phyloP scores from a whole-genome alignment of 1,140 invertebrate genomes.

The Drosophila neocordata region DNA sequence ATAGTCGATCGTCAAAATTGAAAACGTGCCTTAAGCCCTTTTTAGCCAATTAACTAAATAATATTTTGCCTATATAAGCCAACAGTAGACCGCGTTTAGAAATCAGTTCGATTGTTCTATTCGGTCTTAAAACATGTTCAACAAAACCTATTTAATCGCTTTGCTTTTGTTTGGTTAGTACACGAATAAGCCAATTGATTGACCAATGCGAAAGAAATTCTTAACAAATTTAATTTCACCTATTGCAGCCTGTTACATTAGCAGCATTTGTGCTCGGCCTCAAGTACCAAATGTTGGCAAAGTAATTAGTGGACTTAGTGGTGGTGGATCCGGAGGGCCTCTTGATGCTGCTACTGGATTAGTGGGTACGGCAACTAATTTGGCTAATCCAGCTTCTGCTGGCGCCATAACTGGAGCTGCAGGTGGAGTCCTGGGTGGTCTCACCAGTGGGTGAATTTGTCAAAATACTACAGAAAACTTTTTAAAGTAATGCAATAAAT shows the following conservation, averaged over 20 bases:
- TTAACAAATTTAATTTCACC: too few species aligned
- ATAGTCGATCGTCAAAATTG: conserved; percentile 7
- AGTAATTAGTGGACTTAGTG: neutral
- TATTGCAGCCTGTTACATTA: conserved; percentile 36
- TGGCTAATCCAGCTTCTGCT: too few species aligned
- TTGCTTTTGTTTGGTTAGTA: conserved; percentile 59
- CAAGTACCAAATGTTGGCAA: neutral
- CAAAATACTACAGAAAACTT: neutral
- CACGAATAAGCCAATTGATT: neutral
- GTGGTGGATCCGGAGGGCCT: neutral
- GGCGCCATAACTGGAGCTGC: neutral
- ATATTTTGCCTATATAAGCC: conserved; percentile 22
- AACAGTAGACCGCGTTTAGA: neutral
- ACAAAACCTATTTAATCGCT: conserved; percentile 50
- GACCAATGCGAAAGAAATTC: too few species aligned
- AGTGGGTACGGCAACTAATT: too few species aligned
- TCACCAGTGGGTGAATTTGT: neutral
- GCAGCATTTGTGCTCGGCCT: neutral
- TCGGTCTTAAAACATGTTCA: conserved; percentile 48
- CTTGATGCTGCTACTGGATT: neutral
- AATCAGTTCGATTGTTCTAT: conserved; percentile 43
- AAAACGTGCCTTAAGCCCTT: conserved; percentile 20
- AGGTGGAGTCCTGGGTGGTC: neutral
- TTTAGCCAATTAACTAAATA: too few species aligned
- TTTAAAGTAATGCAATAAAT: too few species aligned